Evolutionary conservation across 2,888 invertebrate species (phyloP), one percentile per base, ranked within the genome.

Genomic region (Ectemnius cavifrons): DNA sequence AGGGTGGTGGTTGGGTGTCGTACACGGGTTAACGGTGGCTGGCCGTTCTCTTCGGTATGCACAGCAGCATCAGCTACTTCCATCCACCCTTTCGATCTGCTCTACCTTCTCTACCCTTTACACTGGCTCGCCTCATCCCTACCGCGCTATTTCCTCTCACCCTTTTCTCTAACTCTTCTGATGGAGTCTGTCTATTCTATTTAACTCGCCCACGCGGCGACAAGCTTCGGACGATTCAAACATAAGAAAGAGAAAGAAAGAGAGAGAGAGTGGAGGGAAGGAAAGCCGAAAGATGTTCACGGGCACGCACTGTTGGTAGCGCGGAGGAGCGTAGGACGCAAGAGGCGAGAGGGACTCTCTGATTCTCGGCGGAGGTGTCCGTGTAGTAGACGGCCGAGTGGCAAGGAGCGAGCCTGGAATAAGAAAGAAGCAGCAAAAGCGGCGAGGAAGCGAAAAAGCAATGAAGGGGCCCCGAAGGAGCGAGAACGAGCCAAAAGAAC

Each of bases 191-290:
- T 60, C 66, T 73, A 65, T 72, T 76, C 66, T 68, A 73, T 69
- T 83, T 67, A 70, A 64, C 64, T 75, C 84, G 75, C 84, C 85
- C 83, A 86, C 86, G 86, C 81, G 13, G 70, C 69, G 66, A 77
- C 37, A 37, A 37, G 37, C 37, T 23, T 23, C 37, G 37, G 37
- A 37, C 37, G 5, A 4, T 37, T 2, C 6, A 6, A 11, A 37
- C 5, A 0, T 6, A 37, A 37, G 37, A 37, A 37, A 37, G 37
- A 37, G 37, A 37, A 37, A 4, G 37, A 11, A 1, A 11, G 37
- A 1, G 8, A 6, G 37, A 1, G 2, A 11, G 37, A 11, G 0
- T 0, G 8, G 8, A 37, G 8, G 37, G 8, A 11, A 67, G 59
- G 63, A 57, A 49, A 60, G 71, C 62, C 77, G 83, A 78, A 80